Evolutionary conservation across 30 jellyfish, hydroid and myxozoan genomes (phyloP).

Genomic region (Aurelia aurita): DNA sequence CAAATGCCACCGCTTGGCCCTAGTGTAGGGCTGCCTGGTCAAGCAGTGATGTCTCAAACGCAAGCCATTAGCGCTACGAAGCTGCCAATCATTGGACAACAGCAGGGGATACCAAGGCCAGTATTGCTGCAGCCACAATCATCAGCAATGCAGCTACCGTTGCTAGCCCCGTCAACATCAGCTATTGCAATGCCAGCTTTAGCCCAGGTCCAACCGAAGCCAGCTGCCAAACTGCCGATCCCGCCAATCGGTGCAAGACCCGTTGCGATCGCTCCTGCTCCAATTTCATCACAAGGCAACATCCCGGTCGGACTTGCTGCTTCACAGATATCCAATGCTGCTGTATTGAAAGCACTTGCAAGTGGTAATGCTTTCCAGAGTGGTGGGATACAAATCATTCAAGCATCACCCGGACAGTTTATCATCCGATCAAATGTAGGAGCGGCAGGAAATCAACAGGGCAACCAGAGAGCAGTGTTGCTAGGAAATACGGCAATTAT

Average conservation of each 20-base stretch:
- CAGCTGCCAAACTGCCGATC: slow-evolving; percentile 12
- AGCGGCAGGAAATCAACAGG: slow-evolving; percentile 42
- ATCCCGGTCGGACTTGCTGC: slow-evolving; percentile 65
- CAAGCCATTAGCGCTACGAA: slow-evolving; percentile 1
- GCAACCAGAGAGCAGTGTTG: slow-evolving; percentile 55
- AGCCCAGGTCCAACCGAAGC: slow-evolving; percentile 44
- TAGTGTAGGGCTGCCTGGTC: background rate
- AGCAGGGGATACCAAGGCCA: slow-evolving; percentile 7
- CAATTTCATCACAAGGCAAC: slow-evolving; percentile 58
- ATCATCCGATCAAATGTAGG: slow-evolving; percentile 74
- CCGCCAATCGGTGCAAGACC: slow-evolving; percentile 43
- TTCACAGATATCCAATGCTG: slow-evolving; percentile 73
- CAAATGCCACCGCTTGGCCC: slow-evolving; percentile 20
- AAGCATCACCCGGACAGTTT: slow-evolving; percentile 93
- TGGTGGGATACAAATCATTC: slow-evolving; percentile 85
- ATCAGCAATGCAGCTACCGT: slow-evolving; percentile 33
- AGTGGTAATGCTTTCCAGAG: slow-evolving; percentile 76
- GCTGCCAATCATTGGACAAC: background rate
- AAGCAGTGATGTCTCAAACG: background rate
- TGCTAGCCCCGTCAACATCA: slow-evolving; percentile 34
- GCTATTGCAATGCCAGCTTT: slow-evolving; percentile 35
- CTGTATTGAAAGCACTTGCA: slow-evolving; percentile 88
- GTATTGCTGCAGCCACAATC: slow-evolving; percentile 12
- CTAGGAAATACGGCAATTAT: slow-evolving; percentile 64
- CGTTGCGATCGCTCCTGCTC: slow-evolving; percentile 77